These are phyloP conservation scores for Drosophila saltans DNA, from an alignment of 1,140 invertebrate species.

Conservation along the genomic window DNA sequence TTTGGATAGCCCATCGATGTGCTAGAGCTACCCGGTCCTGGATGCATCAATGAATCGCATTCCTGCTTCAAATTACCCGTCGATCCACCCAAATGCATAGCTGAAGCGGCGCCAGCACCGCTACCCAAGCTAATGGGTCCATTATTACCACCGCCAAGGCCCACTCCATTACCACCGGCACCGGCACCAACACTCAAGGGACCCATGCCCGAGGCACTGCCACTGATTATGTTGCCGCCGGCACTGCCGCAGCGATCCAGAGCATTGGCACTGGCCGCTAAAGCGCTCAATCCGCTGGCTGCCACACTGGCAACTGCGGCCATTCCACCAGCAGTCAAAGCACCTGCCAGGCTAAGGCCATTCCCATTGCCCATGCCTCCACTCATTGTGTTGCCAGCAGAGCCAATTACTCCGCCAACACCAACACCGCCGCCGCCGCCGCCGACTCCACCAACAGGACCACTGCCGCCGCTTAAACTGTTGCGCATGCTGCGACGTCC, in stretches of 20 bases:
- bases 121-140: slow-evolving; percentile 66
- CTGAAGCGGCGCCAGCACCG: slow-evolving; percentile 65
- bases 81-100: slow-evolving; percentile 66
- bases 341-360: slow-evolving; percentile 60
- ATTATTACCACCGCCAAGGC: slow-evolving; percentile 53
- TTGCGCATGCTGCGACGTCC: slow-evolving; percentile 79
- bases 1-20: slow-evolving; percentile 72
- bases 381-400: slow-evolving; percentile 35
- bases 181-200: slow-evolving; percentile 44
- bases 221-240: slow-evolving; percentile 73
- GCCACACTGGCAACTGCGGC: slow-evolving; percentile 65
- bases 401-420: slow-evolving; percentile 28
- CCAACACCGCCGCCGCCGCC: slow-evolving; percentile 37
- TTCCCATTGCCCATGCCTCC: slow-evolving; percentile 61
- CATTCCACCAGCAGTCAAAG: slow-evolving; percentile 61
- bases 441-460: slow-evolving; percentile 36
- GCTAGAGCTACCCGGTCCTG: slow-evolving; percentile 68
- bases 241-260: slow-evolving; percentile 71
- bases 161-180: slow-evolving; percentile 36
- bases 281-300: slow-evolving; percentile 58
- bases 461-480: slow-evolving; percentile 68
- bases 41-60: slow-evolving; percentile 82
- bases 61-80: slow-evolving; percentile 78
- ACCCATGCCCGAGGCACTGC: slow-evolving; percentile 54
- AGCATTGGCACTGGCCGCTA: slow-evolving; percentile 66